Percentiles rank a stretch among this genome's conserved stretches.
Conservation (phyloP, 2,113 vertebrate species). For the Sisor rabdophorus region DNA sequence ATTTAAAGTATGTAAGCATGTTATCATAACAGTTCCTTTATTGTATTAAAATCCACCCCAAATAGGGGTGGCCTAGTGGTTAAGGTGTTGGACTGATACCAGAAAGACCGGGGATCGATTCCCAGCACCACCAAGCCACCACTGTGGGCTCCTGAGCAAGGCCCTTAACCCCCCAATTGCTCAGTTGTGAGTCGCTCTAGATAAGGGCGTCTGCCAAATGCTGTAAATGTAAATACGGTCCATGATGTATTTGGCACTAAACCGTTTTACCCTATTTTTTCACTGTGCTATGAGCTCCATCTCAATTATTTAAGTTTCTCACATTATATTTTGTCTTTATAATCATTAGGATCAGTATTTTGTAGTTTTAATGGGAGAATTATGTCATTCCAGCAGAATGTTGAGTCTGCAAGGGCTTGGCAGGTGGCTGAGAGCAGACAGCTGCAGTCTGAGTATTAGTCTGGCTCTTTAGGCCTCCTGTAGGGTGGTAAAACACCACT, state of each 20-base stretch:
- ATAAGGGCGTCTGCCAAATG: no score
- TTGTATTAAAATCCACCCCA: background rate
- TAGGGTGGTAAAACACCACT: conserved; percentile 48
- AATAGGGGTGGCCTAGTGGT: no score
- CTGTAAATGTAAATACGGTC: no score
- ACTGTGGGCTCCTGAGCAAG: no score
- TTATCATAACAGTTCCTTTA: background rate
- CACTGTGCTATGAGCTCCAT: background rate
- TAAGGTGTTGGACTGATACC: no score
- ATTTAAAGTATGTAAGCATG: background rate
- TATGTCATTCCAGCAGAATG: conserved; percentile 19
- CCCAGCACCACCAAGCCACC: no score
- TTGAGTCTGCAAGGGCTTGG: conserved; percentile 38
- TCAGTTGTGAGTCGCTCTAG: no score
- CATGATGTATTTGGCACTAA: background rate
- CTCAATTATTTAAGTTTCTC: background rate
- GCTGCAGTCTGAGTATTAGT: conserved; percentile 64
- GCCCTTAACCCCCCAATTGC: no score
- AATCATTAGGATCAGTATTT: background rate
- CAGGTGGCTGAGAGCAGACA: conserved; percentile 69
- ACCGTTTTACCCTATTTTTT: background rate
- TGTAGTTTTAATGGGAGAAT: background rate
- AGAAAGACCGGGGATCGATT: no score
- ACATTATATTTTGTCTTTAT: background rate
- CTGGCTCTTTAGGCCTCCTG: conserved; percentile 63